phyloP scores from a whole-genome alignment of 2,797 vertebrate genomes.

The Neomorphus geoffroyi region DNA sequence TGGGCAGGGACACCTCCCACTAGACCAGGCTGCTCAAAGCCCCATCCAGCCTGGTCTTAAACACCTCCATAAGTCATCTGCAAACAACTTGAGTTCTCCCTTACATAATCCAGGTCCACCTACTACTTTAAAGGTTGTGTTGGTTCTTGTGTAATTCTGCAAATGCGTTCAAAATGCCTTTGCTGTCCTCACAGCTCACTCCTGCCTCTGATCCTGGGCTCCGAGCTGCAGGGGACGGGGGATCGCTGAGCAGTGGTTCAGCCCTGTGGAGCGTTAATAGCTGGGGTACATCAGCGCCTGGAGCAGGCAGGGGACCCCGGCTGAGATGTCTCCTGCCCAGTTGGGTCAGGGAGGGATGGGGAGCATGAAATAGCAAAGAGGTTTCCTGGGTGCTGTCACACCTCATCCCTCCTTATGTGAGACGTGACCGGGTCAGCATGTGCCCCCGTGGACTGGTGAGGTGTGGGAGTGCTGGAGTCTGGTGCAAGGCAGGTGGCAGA shows the following conservation, averaged over 20 bases:
- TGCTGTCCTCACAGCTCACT: background rate
- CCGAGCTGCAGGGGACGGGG: fast-evolving
- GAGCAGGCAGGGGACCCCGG: background rate
- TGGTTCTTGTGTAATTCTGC: background rate
- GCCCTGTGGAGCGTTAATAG: background rate
- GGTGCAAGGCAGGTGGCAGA: background rate
- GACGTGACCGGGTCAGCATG: background rate
- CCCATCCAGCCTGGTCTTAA: too few species aligned
- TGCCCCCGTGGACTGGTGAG: too few species aligned
- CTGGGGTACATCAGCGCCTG: background rate
- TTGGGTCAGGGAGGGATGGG: background rate
- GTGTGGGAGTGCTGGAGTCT: too few species aligned
- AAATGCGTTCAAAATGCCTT: background rate
- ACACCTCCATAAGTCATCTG: background rate
- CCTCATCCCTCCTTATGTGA: background rate
- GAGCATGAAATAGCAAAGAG: background rate
- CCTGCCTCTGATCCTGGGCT: background rate
- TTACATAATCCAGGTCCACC: background rate
- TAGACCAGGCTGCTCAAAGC: too few species aligned
- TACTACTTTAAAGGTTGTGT: background rate
- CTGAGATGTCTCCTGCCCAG: fast-evolving
- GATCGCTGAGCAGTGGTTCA: background rate
- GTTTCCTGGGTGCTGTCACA: background rate
- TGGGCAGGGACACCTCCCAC: too few species aligned
- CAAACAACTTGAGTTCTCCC: background rate